phyloP scores from a whole-genome alignment of 2,113 vertebrate genomes.

The Sciurus niger region DNA sequence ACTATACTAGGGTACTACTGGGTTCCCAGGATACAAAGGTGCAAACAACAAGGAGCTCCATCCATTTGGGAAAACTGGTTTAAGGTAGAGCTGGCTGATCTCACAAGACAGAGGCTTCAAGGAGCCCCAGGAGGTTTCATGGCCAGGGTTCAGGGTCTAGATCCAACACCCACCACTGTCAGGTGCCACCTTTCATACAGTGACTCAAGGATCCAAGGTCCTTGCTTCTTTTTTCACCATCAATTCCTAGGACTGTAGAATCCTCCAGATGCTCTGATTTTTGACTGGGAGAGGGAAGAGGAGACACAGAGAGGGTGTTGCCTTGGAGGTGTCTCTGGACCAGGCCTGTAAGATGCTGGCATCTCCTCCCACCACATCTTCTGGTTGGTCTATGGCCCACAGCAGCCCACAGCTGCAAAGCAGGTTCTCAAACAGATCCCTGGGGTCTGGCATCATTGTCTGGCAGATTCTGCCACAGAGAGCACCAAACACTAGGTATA shows the following conservation, averaged over 20 bases:
- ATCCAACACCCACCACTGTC: too few relatives aligned
- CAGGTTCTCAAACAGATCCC: neutral
- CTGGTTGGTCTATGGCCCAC: neutral
- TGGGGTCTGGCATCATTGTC: too few relatives aligned
- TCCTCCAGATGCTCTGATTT: neutral
- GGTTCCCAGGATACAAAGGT: too few relatives aligned
- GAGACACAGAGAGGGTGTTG: neutral
- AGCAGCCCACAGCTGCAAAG: neutral
- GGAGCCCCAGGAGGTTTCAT: too few relatives aligned
- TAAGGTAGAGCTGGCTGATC: too few relatives aligned
- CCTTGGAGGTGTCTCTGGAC: neutral
- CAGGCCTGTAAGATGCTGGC: neutral
- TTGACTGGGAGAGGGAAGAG: neutral
- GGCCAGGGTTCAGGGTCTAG: too few relatives aligned
- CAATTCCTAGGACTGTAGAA: neutral
- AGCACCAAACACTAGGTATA: neutral
- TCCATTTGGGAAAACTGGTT: too few relatives aligned
- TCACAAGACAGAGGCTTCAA: too few relatives aligned
- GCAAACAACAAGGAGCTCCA: too few relatives aligned
- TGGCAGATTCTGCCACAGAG: neutral
- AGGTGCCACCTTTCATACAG: neutral
- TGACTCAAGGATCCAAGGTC: neutral
- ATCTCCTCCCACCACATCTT: neutral
- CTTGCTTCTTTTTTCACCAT: neutral
- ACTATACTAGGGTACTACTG: too few relatives aligned